Evolutionary conservation across 2,113 vertebrate species (phyloP), one percentile per base, ranked within the genome.

Genomic region (Ciconia stormi): DNA sequence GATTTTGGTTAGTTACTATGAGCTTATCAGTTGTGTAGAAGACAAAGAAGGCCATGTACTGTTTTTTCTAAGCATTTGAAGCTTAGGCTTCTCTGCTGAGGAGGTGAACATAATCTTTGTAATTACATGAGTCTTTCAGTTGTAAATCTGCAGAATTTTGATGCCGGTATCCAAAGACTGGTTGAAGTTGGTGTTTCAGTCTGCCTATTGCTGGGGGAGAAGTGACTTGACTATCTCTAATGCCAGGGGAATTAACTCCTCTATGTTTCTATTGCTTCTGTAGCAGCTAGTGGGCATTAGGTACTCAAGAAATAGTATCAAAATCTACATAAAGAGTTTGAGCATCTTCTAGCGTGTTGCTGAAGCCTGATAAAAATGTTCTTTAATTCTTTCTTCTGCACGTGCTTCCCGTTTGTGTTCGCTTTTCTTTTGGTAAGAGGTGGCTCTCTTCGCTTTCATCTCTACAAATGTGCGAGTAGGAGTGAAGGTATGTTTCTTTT

Each of bases 331-430:
- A 2, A 55, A 50, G 44, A 23, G 17, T 65, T 49, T 2, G 63
- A 66, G 49, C 40, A 19, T 69, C 8, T 25, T 46, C 32, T 20
- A 5, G 10, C 3, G 29, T 20, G 20, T 32, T 46, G 8, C 56
- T 91, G 61, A 27, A 65, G 27, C 50, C 17, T 9, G 59, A 32
- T 53, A 25, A 62, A 74, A 81, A 40, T 8, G 11, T 8, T 46
- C 58, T 49, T 58, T 30, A 53, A 13, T 59, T 50, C 30, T 18
- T 49, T 15, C 26, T 66, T 44, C 17, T 32, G 27, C 49, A 29
- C 0, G 0, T 73, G 53, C 34, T 85, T 74, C 73, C 78, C 2
- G 0, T 34, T 25, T 19, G 32, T 0, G 3, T 29, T 84, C 9
- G 15, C 53, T 61, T 55, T 40, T 10, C 55, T 66, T 25, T 38